Base-by-base conservation (phyloP, 2,113 vertebrate species). In the Cygnus atratus region DNA sequence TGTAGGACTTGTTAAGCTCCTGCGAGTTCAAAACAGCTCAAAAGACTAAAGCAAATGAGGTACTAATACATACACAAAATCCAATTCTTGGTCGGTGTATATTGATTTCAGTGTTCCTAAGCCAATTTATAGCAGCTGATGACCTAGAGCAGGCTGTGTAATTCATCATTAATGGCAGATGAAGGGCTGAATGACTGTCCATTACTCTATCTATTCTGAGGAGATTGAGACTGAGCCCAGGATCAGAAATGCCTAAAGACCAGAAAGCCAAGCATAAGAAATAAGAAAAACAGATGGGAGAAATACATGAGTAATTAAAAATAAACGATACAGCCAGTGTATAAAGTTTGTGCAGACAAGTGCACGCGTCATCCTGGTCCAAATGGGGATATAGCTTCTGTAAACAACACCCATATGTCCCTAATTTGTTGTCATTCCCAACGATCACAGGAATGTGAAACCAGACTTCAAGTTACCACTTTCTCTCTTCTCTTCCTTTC, bases 101-200 rank as follows among this genome's bases (percentile, higher is more conserved):
- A 95, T 96, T 92, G 96, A 96, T 96, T 94, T 67, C 81, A 62
- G 77, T 74, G 91, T 15, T 96, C 80, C 91, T 95, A 83, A 96
- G 96, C 88, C 96, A 92, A 96, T 96, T 96, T 89, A 65, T 55
- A 87, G 95, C 88, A 87, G 92, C 87, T 95, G 96, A 96, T 79
- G 96, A 82, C 88, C 90, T 93, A 68, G 87, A 33, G 66, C 88
- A 84, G 92, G 88, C 91, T 93, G 93, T 90, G 88, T 83, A 96
- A 94, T 96, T 96, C 94, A 94, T 96, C 96, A 93, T 92, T 96
- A 96, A 92, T 73, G 78, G 87, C 84, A 94, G 50, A 96, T 94
- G 90, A 92, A 93, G 90, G 91, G 90, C 96, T 94, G 41, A 89
- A 73, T 52, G 93, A 95, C 80, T 87, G 91, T 37, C 88, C 87